Base-by-base conservation (phyloP, 2,888 invertebrate species). In the Heliconius aoede region DNA sequence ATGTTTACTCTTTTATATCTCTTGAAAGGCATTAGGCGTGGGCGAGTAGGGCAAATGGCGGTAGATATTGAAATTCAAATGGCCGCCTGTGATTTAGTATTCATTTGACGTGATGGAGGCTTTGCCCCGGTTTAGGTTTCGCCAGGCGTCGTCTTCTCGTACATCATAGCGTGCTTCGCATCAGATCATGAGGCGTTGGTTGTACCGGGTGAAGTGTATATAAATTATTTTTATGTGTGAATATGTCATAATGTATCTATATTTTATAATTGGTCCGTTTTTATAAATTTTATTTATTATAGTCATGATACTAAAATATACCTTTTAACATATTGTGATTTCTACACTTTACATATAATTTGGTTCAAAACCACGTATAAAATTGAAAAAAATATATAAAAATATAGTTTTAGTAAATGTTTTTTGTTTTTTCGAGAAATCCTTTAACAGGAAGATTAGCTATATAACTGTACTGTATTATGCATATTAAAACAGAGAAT, bases 81-180 rank as follows among this genome's bases (percentile, higher is more conserved):
- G 89, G 92, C 87, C 89, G 84, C 83, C 86, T 90, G 88, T 92
- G 94, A 93, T 94, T 94, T 91, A 92, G 94, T 94, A 94, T 94
- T 94, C 94, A 93, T 94, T 93, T 93, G 94, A 92, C 90, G 93
- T 91, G 93, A 92, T 91, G 91, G 92, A 92, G 92, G 94, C 93
- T 92, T 92, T 90, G 88, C 91, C 88, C 86, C 90, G 92, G 91
- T 92, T 94, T 93, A 93, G 93, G 92, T 94, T 93, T 93, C 94
- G 92, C 90, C 91, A 89, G 90, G 93, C 93, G 94, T 93, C 93
- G 92, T 88, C 91, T 91, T 91, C 93, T 91, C 94, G 92, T 94
- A 93, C 91, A 93, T 94, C 93, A 94, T 93, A 94, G 90, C 91
- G 87, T 83, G 90, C 89, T 86, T 87, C 91, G 90, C 89, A 90